Conservation (phyloP, 2,797 vertebrate species). For the Cuniculus paca region DNA sequence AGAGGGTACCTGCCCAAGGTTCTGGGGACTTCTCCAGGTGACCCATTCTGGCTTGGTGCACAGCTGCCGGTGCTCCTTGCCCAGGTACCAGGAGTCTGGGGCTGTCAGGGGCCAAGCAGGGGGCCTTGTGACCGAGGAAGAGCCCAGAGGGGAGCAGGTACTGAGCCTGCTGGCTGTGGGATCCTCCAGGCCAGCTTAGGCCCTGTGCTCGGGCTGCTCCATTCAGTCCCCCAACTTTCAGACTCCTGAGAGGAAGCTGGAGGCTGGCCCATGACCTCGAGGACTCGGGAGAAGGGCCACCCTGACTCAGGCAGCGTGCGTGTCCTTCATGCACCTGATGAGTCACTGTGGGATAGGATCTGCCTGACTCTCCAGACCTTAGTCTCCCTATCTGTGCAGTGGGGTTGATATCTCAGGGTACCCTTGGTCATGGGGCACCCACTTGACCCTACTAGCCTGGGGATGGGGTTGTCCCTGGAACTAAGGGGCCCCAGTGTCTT, state of each 20-base stretch:
- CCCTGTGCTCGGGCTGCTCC: not conserved
- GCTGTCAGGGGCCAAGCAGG: not conserved
- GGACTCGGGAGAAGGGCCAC: not conserved
- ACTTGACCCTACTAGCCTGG: not conserved
- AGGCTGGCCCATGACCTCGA: not conserved
- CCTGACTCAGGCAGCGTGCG: conserved; percentile 1
- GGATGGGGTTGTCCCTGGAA: not conserved
- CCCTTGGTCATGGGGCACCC: not conserved
- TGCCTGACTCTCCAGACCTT: not conserved
- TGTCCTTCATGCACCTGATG: not conserved
- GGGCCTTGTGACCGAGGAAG: not conserved
- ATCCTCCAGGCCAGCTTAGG: not conserved
- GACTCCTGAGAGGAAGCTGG: conserved; percentile 37
- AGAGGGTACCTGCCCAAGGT: not conserved
- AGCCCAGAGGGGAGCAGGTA: not conserved
- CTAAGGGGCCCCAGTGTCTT: not conserved
- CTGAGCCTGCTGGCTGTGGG: not conserved
- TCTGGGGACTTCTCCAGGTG: not conserved
- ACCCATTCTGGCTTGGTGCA: not conserved
- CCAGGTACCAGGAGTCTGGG: not conserved
- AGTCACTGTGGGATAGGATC: not conserved
- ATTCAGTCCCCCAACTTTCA: not conserved
- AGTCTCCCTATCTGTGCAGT: not conserved
- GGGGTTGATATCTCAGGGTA: not conserved
- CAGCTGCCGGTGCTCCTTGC: not conserved